These are phyloP conservation scores for Hemitrygon akajei DNA, from an alignment of 2,797 vertebrate genomes.

Conservation along the genomic window DNA sequence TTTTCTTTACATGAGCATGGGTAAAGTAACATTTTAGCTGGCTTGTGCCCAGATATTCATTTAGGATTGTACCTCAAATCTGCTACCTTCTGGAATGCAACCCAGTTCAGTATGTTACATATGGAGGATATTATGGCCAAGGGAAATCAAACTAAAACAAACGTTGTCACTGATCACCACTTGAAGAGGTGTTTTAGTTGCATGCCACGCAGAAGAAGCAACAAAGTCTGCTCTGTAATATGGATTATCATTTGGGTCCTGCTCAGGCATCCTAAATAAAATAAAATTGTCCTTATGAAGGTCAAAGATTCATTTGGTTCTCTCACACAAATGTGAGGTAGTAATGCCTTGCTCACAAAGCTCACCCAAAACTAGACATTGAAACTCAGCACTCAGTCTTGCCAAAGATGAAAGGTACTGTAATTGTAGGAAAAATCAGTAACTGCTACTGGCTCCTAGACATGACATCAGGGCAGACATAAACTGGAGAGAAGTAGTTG, in stretches of 20 bases:
- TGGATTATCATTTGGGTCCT: not conserved
- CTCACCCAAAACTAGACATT: not conserved
- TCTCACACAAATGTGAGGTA: not conserved
- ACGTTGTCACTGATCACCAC: not conserved
- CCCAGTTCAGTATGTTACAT: not conserved
- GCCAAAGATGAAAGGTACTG: not conserved
- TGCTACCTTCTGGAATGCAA: not conserved
- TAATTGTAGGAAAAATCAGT: not conserved
- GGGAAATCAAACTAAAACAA: not conserved
- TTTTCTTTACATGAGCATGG: not conserved
- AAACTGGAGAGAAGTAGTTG: not conserved
- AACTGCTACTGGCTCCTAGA: not conserved
- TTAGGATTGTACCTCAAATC: not conserved
- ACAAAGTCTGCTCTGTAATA: not conserved
- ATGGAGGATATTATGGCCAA: not conserved
- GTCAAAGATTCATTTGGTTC: not conserved
- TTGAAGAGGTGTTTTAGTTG: not conserved
- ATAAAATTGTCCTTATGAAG: not conserved
- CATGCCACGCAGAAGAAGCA: not conserved
- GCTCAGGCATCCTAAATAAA: no score
- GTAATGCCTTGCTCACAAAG: not conserved
- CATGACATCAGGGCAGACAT: not conserved
- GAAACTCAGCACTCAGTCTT: not conserved
- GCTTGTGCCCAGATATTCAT: not conserved
- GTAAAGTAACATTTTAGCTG: not conserved